These are phyloP conservation scores for Drosophila greeni DNA, from an alignment of 2,888 invertebrate genomes.

Conservation along the genomic window DNA sequence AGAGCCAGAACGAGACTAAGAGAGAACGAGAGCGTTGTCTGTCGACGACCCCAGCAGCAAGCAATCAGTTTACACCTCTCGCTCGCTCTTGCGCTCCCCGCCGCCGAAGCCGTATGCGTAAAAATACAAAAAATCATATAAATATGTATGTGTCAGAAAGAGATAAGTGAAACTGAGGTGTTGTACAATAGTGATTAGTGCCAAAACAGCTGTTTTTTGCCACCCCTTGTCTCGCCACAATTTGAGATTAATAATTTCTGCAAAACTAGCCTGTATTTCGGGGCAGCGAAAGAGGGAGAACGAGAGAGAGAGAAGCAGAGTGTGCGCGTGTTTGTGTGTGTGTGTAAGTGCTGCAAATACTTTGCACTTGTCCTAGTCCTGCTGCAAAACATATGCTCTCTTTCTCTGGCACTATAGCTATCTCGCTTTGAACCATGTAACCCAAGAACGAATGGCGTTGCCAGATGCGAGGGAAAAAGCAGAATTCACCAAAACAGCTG, in stretches of 20 bases:
- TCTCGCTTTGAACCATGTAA: conserved; percentile 19
- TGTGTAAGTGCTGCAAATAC: conserved; percentile 9
- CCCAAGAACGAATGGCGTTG: conserved; percentile 5
- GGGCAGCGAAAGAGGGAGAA: neutral
- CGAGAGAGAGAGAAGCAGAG: neutral
- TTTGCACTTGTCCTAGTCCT: conserved; percentile 39
- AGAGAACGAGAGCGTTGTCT: conserved; percentile 43
- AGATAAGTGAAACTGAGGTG: conserved; percentile 1
- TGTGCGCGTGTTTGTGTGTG: neutral
- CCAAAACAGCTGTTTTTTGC: conserved; percentile 20
- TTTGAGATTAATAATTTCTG: neutral
- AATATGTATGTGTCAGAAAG: conserved; percentile 1
- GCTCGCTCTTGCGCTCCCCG: conserved; percentile 10
- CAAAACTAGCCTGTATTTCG: conserved; percentile 6
- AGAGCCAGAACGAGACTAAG: conserved; percentile 24
- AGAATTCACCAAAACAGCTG: conserved; percentile 23
- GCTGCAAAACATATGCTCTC: conserved; percentile 9
- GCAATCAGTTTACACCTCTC: conserved; percentile 22
- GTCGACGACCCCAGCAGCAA: conserved; percentile 43
- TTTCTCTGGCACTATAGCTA: neutral
- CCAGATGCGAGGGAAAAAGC: conserved; percentile 3
- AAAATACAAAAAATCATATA: conserved; percentile 15
- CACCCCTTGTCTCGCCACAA: neutral
- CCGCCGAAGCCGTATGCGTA: conserved; percentile 19
- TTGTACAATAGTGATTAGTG: conserved; percentile 1